These are phyloP conservation scores for Leptopilina clavipes DNA, from an alignment of 1,140 invertebrate genomes.

Conservation along the genomic window DNA sequence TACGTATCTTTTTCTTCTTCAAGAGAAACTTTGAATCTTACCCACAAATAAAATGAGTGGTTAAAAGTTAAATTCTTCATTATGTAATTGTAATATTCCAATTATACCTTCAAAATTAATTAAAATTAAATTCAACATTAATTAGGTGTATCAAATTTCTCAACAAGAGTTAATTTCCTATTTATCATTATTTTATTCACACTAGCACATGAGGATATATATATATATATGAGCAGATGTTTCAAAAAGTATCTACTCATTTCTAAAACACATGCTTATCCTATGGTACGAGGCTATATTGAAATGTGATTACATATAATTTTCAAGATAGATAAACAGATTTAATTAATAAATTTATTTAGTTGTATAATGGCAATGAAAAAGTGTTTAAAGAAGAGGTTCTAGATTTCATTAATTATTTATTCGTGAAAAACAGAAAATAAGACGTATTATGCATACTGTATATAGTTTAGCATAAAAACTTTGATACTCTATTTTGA, in stretches of 20 bases:
- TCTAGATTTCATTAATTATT: too few species aligned
- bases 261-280: slow-evolving; percentile 17
- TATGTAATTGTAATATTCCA: too few species aligned
- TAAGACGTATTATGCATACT: too few species aligned
- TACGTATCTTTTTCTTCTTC: not conserved
- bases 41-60: not conserved
- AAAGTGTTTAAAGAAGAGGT: too few species aligned
- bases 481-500: not conserved
- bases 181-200: not conserved
- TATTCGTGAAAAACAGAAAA: too few species aligned
- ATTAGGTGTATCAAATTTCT: not conserved
- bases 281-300: not conserved
- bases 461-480: too few species aligned
- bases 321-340: not conserved
- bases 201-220: not conserved
- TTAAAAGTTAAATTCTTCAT: not conserved
- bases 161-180: not conserved
- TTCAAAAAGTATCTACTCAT: slow-evolving; percentile 20
- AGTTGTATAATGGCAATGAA: too few species aligned
- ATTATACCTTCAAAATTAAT: too few species aligned
- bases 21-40: not conserved
- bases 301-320: not conserved
- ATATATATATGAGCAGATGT: not conserved
- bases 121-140: too few species aligned
- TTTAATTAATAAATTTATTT: not conserved